These are phyloP conservation scores for Colinus virginianus DNA, from an alignment of 2,113 vertebrate genomes.

Conservation along the genomic window DNA sequence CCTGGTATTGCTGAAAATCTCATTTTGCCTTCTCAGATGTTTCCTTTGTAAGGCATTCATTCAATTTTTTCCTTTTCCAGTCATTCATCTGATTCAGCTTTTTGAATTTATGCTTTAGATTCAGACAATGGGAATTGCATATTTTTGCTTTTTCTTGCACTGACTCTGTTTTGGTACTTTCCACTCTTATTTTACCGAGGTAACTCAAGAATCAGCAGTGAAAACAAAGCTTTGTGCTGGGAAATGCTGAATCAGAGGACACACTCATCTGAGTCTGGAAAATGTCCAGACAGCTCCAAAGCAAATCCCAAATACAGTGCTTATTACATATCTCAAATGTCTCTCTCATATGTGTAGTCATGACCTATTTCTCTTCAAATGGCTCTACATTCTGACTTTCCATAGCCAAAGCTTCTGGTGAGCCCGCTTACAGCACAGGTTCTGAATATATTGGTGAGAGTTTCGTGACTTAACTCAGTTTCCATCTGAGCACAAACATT, in stretches of 20 bases:
- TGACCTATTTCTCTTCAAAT: background rate
- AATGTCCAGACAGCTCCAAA: background rate
- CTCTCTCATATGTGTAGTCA: too few relatives aligned
- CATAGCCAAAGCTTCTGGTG: background rate
- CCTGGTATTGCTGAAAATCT: background rate
- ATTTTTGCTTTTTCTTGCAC: background rate
- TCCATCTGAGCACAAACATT: fast-evolving
- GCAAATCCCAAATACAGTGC: background rate
- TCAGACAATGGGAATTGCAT: background rate
- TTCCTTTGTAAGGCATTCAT: slow-evolving; percentile 25
- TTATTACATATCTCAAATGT: background rate
- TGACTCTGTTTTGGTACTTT: slow-evolving; percentile 8
- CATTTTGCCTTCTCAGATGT: background rate
- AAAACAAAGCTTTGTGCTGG: background rate
- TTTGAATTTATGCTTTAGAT: background rate
- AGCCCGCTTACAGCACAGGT: background rate
- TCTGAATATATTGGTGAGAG: background rate
- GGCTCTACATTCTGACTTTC: background rate
- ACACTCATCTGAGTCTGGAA: background rate
- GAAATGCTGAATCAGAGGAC: slow-evolving; percentile 17
- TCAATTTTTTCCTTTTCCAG: background rate
- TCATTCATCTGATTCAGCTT: slow-evolving; percentile 10
- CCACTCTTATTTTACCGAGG: background rate
- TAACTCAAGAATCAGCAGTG: background rate
- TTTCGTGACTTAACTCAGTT: slow-evolving; percentile 19